Evolutionary conservation across 1,140 invertebrate genomes (phyloP).

Genomic region (Micrasema minimum): DNA sequence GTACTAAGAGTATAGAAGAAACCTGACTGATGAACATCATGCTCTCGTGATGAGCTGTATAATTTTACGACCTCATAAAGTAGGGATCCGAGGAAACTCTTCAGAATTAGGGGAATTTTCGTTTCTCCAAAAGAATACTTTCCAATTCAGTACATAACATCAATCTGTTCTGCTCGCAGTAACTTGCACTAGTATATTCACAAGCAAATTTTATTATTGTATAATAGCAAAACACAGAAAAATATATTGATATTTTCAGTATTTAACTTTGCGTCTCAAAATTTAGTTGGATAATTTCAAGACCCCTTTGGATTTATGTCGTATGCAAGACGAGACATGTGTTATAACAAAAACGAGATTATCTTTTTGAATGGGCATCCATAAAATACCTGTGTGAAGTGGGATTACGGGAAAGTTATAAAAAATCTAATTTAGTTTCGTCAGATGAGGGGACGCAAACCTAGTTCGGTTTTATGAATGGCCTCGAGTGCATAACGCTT

Average conservation of each 20-base stretch:
- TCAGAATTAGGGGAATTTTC: conserved; percentile 21
- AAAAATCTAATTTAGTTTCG: conserved; percentile 44
- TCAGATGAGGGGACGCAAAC: conserved; percentile 11
- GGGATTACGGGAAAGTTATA: conserved; percentile 38
- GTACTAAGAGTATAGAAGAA: too few relatives aligned
- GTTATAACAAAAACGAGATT: conserved; percentile 24
- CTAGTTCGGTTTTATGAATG: conserved; percentile 44
- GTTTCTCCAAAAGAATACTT: conserved; percentile 16
- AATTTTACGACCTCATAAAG: conserved; percentile 34
- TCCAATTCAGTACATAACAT: conserved; percentile 1
- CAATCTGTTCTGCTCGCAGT: background rate
- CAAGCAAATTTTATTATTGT: too few relatives aligned
- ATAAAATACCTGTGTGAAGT: conserved; percentile 40
- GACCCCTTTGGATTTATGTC: background rate
- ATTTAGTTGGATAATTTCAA: too few relatives aligned
- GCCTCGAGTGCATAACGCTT: conserved; percentile 42
- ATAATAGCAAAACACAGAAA: too few relatives aligned
- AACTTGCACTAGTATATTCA: too few relatives aligned
- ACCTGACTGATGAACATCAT: conserved; percentile 14
- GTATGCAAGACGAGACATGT: conserved; percentile 11
- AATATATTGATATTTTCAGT: too few relatives aligned
- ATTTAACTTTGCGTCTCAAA: too few relatives aligned
- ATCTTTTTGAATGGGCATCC: conserved; percentile 17
- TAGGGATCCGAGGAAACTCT: conserved; percentile 16
- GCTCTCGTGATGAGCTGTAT: conserved; percentile 34